Evolutionary conservation across 2,113 vertebrate genomes (phyloP).

Genomic region (Triplophysa tibetana): DNA sequence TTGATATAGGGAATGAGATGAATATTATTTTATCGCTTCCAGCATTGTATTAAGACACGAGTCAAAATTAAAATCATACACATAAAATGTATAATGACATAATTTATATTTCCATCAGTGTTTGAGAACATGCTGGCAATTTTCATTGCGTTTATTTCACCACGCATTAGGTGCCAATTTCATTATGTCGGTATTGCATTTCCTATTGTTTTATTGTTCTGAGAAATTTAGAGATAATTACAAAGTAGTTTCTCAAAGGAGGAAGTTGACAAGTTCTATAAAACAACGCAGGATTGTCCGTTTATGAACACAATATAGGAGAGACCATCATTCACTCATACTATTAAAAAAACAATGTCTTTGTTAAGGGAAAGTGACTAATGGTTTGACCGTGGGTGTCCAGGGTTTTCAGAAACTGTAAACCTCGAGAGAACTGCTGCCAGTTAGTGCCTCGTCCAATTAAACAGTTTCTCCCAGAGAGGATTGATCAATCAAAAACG

Average conservation of each 20-base stretch:
- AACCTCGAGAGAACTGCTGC: neutral
- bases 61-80: neutral
- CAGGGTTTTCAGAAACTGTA: slow-evolving; percentile 1
- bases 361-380: slow-evolving; percentile 1
- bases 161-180: neutral
- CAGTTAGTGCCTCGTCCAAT: slow-evolving; percentile 2
- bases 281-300: neutral
- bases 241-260: neutral
- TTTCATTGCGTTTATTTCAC: neutral
- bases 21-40: neutral
- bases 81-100: neutral
- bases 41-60: neutral
- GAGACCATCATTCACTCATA: neutral
- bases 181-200: neutral
- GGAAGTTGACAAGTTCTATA: neutral
- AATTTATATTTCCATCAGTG: neutral
- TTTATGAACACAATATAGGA: neutral
- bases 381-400: neutral
- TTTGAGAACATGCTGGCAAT: neutral
- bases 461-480: neutral
- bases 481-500: neutral
- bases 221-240: neutral
- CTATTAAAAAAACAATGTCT: slow-evolving; percentile 1
- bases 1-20: neutral
- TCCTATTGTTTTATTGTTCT: neutral